Evolutionary conservation across 2,113 vertebrate genomes (phyloP), one percentile per base, ranked within the genome.

Genomic region (Salvator merianae): DNA sequence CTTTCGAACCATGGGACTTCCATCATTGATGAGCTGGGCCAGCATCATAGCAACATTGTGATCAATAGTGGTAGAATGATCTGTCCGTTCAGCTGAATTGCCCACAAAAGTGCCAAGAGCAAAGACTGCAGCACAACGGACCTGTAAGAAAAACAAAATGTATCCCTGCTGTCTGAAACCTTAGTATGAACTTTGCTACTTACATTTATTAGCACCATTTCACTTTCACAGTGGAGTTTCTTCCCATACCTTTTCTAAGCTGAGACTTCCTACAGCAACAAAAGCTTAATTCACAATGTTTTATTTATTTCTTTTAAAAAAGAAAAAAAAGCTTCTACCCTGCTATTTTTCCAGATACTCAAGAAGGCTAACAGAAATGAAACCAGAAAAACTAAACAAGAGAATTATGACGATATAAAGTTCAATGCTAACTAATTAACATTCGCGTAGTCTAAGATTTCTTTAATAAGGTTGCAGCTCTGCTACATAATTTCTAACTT

Each of bases 1-100:
- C 98, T 99, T 99, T 32, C 98, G 95, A 26, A 99, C 98, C 90
- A 99, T 96, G 6, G 99, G 98, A 91, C 98, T 99, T 68, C 99
- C 99, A 0, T 99, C 99, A 3, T 97, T 98, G 94, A 99, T 97
- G 78, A 99, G 98, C 93, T 99, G 99, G 1, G 99, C 99, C 87
- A 99, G 86, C 98, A 99, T 98, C 98, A 99, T 99, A 89, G 98
- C 98, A 90, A 99, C 98, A 6, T 99, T 99, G 95, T 99, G 98
- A 91, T 99, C 99, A 3, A 99, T 99, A 92, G 99, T 99, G 92
- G 99, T 99, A 18, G 99, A 99, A 95, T 99, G 99, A 86, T 99
- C 99, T 0, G 98, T 99, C 84, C 98, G 94, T 92, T 99, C 99
- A 0, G 97, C 98, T 0, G 99, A 99, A 94, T 99, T 99, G 10